These are phyloP conservation scores for Bembecia ichneumoniformis DNA, from an alignment of 2,888 invertebrate species.

Conservation along the genomic window DNA sequence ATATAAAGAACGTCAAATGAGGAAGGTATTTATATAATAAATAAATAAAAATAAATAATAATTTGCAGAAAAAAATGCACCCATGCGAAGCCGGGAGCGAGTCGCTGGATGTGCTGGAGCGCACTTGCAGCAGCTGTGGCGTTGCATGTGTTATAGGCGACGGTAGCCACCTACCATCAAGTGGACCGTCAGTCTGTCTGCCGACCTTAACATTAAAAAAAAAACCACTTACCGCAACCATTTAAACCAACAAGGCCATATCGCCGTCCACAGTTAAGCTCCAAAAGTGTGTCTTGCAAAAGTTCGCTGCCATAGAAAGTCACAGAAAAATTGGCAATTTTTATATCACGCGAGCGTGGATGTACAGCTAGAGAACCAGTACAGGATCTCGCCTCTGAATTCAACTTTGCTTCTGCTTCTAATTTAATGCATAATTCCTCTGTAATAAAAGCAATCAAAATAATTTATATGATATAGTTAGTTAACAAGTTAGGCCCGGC, in stretches of 20 bases:
- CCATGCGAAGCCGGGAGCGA: too few species aligned
- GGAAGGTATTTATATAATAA: too few species aligned
- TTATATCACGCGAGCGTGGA: conserved; percentile 95
- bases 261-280: conserved; percentile 96
- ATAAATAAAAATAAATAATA: too few species aligned
- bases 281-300: conserved; percentile 94
- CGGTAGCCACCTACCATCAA: too few species aligned
- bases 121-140: too few species aligned
- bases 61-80: too few species aligned
- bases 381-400: conserved; percentile 93
- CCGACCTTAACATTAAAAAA: too few species aligned
- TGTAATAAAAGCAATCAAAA: conserved; percentile 34
- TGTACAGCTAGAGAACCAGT: conserved; percentile 97
- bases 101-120: too few species aligned
- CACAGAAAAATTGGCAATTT: conserved; percentile 96
- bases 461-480: background rate
- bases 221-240: conserved; percentile 83
- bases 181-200: too few species aligned
- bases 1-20: too few species aligned
- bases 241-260: conserved; percentile 98
- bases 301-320: conserved; percentile 98
- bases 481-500: too few species aligned
- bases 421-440: conserved; percentile 89
- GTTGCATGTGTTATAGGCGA: too few species aligned
- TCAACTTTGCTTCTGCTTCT: conserved; percentile 91